Conservation (phyloP, 2,113 vertebrate species). For the Forbesichthys agassizii region DNA sequence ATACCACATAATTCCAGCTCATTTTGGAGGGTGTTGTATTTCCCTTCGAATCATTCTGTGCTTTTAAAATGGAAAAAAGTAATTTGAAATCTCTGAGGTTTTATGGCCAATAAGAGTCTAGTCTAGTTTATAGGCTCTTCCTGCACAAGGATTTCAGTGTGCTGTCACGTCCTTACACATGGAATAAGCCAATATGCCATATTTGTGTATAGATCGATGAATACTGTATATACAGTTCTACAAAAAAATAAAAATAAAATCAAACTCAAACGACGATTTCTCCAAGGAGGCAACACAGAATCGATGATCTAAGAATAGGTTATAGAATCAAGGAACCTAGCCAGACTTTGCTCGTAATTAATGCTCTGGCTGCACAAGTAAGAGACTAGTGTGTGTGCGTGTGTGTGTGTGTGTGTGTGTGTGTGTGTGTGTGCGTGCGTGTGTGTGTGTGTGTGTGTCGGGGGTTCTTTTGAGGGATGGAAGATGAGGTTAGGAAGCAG, state of each 20-base stretch:
- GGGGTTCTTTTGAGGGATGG: slow-evolving; percentile 35
- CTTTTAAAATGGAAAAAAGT: not conserved
- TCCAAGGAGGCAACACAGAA: slow-evolving; percentile 36
- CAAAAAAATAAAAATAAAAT: slow-evolving; percentile 5
- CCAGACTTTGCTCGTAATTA: slow-evolving; percentile 46
- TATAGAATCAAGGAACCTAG: slow-evolving; percentile 45
- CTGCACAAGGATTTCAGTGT: not conserved
- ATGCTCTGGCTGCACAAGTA: slow-evolving; percentile 23
- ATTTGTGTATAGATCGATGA: not conserved
- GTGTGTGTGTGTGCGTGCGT: no score
- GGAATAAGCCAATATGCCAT: slow-evolving; percentile 12
- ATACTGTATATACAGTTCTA: not conserved
- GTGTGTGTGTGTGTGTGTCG: no score
- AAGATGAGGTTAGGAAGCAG: slow-evolving; percentile 60
- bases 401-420: no score
- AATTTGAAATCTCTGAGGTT: not conserved
- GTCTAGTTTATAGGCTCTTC: not conserved
- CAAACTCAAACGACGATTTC: slow-evolving; percentile 29
- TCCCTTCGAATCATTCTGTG: not conserved
- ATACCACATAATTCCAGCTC: no score
- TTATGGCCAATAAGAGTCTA: not conserved
- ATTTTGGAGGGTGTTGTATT: not conserved
- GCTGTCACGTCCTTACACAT: not conserved
- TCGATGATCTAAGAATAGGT: slow-evolving; percentile 46
- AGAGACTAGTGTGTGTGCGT: no score